Evolutionary conservation across 1,140 invertebrate species (phyloP).

Genomic region (Drosophila burlai): DNA sequence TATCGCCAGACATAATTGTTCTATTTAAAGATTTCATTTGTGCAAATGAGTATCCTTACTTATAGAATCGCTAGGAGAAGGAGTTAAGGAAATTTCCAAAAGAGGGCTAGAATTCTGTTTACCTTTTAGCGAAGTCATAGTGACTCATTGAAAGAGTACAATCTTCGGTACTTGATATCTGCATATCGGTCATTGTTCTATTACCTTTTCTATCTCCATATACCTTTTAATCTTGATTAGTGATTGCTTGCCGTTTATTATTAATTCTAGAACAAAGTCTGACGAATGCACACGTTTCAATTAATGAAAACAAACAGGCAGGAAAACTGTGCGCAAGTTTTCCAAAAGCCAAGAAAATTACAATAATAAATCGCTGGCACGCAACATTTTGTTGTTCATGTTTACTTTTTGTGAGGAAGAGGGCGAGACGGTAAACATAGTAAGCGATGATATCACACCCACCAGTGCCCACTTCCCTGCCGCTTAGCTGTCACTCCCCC

Average conservation of each 20-base stretch:
- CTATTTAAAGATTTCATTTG: conserved; percentile 29
- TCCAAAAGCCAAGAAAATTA: conserved; percentile 48
- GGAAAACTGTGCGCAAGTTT: conserved; percentile 19
- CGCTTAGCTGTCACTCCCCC: not conserved
- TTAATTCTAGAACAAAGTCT: conserved; percentile 22
- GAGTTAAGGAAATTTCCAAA: too few relatives aligned
- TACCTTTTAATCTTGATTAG: not conserved
- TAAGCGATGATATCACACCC: conserved; percentile 68
- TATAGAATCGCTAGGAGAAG: not conserved
- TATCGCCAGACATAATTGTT: conserved; percentile 47
- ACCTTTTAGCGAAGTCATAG: too few relatives aligned
- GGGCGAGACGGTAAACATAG: conserved; percentile 53
- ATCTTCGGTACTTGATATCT: not conserved
- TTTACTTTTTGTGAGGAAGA: conserved; percentile 18
- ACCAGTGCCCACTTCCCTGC: conserved; percentile 4
- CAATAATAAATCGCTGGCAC: conserved; percentile 54
- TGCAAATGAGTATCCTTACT: not conserved
- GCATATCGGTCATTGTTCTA: conserved; percentile 19
- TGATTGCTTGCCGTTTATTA: conserved; percentile 8
- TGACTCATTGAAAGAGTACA: not conserved
- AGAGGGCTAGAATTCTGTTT: not conserved
- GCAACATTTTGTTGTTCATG: conserved; percentile 37
- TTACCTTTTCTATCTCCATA: conserved; percentile 14
- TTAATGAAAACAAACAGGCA: conserved; percentile 40
- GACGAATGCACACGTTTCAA: conserved; percentile 11